phyloP scores from a whole-genome alignment of 1,140 invertebrate species.

The Hypothenemus hampei region DNA sequence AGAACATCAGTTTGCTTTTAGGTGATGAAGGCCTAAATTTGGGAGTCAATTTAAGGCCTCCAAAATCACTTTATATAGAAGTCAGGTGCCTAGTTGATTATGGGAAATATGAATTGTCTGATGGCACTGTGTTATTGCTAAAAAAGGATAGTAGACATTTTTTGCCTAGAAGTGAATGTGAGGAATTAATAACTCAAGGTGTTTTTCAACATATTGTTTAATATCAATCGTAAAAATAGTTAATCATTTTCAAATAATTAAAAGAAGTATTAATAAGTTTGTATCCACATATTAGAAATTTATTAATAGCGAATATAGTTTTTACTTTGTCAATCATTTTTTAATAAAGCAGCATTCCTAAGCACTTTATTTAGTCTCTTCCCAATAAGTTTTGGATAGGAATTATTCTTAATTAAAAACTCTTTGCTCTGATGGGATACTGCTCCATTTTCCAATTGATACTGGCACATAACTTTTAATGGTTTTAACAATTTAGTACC shows the following conservation, averaged over 20 bases:
- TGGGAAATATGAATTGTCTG: conserved; percentile 89
- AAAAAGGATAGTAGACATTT: conserved; percentile 93
- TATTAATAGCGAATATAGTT: neutral
- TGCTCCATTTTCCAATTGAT: conserved; percentile 85
- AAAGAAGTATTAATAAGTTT: too few relatives aligned
- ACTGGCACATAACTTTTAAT: conserved; percentile 74
- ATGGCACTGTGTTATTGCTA: conserved; percentile 81
- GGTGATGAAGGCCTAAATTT: conserved; percentile 80
- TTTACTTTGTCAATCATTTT: conserved; percentile 2
- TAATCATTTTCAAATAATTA: too few relatives aligned
- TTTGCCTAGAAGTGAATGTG: conserved; percentile 80
- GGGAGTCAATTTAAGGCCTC: conserved; percentile 82
- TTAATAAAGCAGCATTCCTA: conserved; percentile 32
- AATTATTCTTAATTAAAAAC: conserved; percentile 77
- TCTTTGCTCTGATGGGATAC: conserved; percentile 91
- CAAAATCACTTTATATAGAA: conserved; percentile 89
- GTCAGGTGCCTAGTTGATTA: conserved; percentile 86
- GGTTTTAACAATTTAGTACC: conserved; percentile 68
- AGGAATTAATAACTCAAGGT: conserved; percentile 87
- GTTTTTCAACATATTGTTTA: conserved; percentile 72
- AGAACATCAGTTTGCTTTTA: too few relatives aligned
- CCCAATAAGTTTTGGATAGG: conserved; percentile 77
- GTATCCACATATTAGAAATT: too few relatives aligned
- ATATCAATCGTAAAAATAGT: neutral
- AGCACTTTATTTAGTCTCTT: conserved; percentile 62